Evolutionary conservation across 2,888 invertebrate genomes (phyloP).

Genomic region (Linyphia triangularis): DNA sequence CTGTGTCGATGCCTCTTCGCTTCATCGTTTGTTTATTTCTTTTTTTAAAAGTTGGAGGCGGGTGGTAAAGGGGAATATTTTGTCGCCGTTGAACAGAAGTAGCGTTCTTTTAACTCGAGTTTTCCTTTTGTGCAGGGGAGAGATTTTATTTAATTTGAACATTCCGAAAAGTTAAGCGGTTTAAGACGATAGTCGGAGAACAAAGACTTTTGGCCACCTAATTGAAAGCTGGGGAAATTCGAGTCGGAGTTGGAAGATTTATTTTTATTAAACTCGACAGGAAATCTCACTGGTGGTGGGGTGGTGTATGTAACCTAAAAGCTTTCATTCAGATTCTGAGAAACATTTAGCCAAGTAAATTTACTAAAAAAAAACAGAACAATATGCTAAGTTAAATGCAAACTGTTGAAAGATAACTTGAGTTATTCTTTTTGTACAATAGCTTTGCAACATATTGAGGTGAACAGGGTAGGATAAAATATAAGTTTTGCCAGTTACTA

Average conservation of each 20-base stretch:
- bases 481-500: no score
- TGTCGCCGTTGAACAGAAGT: conserved; percentile 29
- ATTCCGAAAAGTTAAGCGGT: conserved; percentile 54
- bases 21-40: conserved; percentile 64
- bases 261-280: no score
- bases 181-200: conserved; percentile 34
- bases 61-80: conserved; percentile 31
- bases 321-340: no score
- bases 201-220: conserved; percentile 20
- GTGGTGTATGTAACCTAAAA: no score
- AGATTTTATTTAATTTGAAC: conserved; percentile 64
- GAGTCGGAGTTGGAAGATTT: not conserved
- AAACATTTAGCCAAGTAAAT: no score
- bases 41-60: not conserved
- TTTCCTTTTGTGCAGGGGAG: conserved; percentile 35
- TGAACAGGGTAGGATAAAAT: no score
- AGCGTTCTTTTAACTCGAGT: conserved; percentile 19
- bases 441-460: no score
- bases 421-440: no score
- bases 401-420: no score
- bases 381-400: no score
- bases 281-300: no score
- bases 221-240: not conserved
- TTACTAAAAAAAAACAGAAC: no score
- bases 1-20: conserved; percentile 27